A percentile compares a stretch with the other conserved stretches of the same genome.
phyloP scores from a whole-genome alignment of 2,888 invertebrate genomes.

The Drosophila prostipennis region DNA sequence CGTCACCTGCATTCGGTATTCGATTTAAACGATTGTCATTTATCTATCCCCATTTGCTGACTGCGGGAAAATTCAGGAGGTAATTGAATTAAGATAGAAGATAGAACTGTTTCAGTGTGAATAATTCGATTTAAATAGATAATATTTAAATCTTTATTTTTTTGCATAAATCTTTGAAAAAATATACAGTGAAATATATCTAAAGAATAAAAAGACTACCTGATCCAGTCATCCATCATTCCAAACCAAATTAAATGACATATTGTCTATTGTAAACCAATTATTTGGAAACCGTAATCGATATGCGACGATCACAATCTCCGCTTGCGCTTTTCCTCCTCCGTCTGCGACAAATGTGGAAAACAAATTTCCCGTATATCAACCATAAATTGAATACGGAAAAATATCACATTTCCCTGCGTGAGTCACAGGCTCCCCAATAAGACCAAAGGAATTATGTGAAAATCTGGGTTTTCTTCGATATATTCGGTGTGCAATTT shows the following conservation, averaged over 20 bases:
- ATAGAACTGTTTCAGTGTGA: not conserved
- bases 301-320: constrained; percentile 41
- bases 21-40: constrained; percentile 4
- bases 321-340: constrained; percentile 9
- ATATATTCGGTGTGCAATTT: constrained; percentile 61
- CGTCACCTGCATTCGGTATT: constrained; percentile 48
- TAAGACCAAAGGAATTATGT: constrained; percentile 36
- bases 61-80: not conserved
- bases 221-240: constrained; percentile 2
- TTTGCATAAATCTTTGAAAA: too few species aligned
- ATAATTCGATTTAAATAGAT: not conserved
- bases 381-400: constrained; percentile 44
- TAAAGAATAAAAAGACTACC: not conserved
- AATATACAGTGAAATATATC: not conserved
- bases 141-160: too few species aligned
- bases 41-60: not conserved
- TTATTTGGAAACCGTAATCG: constrained; percentile 49
- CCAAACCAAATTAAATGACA: constrained; percentile 39
- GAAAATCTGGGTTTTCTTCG: constrained; percentile 44
- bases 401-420: constrained; percentile 65
- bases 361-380: constrained; percentile 56
- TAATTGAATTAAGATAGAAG: not conserved
- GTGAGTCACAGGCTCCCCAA: constrained; percentile 21
- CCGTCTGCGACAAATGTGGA: constrained; percentile 36
- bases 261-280: constrained; percentile 13